phyloP scores from a whole-genome alignment of 2,888 invertebrate genomes.

The Pseudoips prasinana region DNA sequence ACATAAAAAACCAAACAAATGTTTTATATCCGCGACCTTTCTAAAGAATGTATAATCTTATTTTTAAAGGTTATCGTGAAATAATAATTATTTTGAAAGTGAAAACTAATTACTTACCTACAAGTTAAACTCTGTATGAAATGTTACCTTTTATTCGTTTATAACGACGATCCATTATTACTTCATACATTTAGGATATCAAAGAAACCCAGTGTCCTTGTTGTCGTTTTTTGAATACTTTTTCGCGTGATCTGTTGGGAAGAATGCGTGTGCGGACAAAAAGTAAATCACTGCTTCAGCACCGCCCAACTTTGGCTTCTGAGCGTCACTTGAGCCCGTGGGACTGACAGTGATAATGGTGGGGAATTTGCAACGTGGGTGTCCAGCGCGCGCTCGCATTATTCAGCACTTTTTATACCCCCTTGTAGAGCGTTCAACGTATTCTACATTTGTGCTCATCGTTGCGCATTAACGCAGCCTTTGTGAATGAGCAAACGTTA shows the following conservation, averaged over 20 bases:
- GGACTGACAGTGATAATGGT: conserved; percentile 63
- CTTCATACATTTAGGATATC: too few relatives aligned
- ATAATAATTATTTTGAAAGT: too few relatives aligned
- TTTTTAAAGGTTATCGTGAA: too few relatives aligned
- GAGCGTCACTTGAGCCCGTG: conserved; percentile 73
- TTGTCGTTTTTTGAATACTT: conserved; percentile 33
- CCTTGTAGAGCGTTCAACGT: conserved; percentile 38
- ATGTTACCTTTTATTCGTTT: conserved; percentile 60
- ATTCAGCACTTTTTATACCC: conserved; percentile 64
- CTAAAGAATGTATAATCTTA: too few relatives aligned
- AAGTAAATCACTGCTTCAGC: conserved; percentile 55
- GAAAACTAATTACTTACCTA: too few relatives aligned
- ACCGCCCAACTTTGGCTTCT: conserved; percentile 68
- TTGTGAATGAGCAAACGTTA: conserved; percentile 62
- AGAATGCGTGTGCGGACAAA: conserved; percentile 55
- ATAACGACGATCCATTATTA: conserved; percentile 22
- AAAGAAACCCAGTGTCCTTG: too few relatives aligned
- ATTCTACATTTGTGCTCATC: conserved; percentile 47
- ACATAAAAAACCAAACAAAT: too few relatives aligned
- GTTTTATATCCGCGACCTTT: too few relatives aligned
- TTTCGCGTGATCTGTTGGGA: conserved; percentile 55
- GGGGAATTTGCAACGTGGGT: conserved; percentile 72
- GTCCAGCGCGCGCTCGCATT: conserved; percentile 63
- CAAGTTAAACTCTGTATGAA: too few relatives aligned
- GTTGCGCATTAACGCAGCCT: conserved; percentile 60